Percentiles rank a stretch among this genome's conserved stretches.
phyloP scores from a whole-genome alignment of 2,888 invertebrate genomes.

The Lithophane leautieri region DNA sequence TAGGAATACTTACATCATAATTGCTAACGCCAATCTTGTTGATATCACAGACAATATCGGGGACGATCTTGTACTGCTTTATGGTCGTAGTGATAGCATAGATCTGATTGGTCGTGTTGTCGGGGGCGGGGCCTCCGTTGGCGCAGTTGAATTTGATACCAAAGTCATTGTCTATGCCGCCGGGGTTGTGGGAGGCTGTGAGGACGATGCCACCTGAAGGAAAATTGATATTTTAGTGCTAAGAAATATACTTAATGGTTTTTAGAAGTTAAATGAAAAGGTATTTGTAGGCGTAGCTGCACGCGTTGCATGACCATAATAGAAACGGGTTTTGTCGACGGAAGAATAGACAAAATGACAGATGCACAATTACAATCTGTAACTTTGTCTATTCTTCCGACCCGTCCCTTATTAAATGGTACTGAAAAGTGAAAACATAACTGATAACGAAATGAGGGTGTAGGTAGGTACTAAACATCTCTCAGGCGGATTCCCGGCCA shows the following conservation, averaged over 20 bases:
- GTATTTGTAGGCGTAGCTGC: too few relatives aligned
- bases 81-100: constrained; percentile 95
- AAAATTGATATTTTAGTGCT: background rate
- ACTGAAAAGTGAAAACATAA: too few relatives aligned
- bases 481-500: too few relatives aligned
- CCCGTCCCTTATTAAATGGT: too few relatives aligned
- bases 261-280: background rate
- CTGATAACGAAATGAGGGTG: too few relatives aligned
- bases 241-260: background rate
- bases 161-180: constrained; percentile 99
- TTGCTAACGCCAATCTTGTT: constrained; percentile 92
- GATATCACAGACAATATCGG: constrained; percentile 94
- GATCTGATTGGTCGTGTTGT: constrained; percentile 96
- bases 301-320: too few relatives aligned
- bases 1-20: constrained; percentile 89
- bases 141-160: constrained; percentile 99
- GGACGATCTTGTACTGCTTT: constrained; percentile 94
- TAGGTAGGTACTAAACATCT: too few relatives aligned
- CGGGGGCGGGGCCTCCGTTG: constrained; percentile 99
- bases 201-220: constrained; percentile 97
- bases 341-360: too few relatives aligned
- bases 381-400: too few relatives aligned
- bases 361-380: too few relatives aligned
- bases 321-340: too few relatives aligned
- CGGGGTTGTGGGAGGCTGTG: constrained; percentile 99